These are phyloP conservation scores for Chirona hameri DNA, from an alignment of 2,888 invertebrate species.

Conservation along the genomic window DNA sequence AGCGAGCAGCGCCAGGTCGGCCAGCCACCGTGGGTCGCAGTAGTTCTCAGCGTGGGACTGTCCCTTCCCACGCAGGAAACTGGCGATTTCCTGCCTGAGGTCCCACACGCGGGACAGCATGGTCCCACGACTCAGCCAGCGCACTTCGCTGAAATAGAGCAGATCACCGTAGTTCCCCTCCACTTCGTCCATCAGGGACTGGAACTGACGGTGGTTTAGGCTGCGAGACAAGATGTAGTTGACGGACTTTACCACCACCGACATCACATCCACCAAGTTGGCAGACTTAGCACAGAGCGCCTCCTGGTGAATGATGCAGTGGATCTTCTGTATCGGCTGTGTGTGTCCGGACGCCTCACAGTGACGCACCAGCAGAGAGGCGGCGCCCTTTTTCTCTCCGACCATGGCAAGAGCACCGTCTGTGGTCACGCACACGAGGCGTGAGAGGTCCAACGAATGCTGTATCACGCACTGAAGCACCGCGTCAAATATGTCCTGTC, in stretches of 20 bases:
- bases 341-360: slow-evolving; percentile 32
- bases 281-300: slow-evolving; percentile 23
- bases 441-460: slow-evolving; percentile 27
- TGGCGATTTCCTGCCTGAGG: too few relatives aligned
- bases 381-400: too few relatives aligned
- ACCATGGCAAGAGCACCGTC: background rate
- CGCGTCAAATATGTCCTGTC: slow-evolving; percentile 28
- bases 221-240: slow-evolving; percentile 30
- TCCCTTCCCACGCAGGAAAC: too few relatives aligned
- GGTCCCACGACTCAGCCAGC: slow-evolving; percentile 26
- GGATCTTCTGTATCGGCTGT: slow-evolving; percentile 28
- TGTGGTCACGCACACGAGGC: slow-evolving; percentile 29
- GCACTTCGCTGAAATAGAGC: background rate
- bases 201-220: slow-evolving; percentile 31
- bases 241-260: background rate
- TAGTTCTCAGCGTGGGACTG: too few relatives aligned
- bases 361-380: background rate
- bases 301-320: slow-evolving; percentile 33
- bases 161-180: slow-evolving; percentile 30
- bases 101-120: background rate
- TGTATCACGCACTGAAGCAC: slow-evolving; percentile 29
- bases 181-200: slow-evolving; percentile 31
- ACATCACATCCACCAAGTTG: slow-evolving; percentile 28
- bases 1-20: too few relatives aligned
- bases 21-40: too few relatives aligned